Evolutionary conservation across 2,797 vertebrate genomes (phyloP).

Genomic region (Eleutherodactylus coqui): DNA sequence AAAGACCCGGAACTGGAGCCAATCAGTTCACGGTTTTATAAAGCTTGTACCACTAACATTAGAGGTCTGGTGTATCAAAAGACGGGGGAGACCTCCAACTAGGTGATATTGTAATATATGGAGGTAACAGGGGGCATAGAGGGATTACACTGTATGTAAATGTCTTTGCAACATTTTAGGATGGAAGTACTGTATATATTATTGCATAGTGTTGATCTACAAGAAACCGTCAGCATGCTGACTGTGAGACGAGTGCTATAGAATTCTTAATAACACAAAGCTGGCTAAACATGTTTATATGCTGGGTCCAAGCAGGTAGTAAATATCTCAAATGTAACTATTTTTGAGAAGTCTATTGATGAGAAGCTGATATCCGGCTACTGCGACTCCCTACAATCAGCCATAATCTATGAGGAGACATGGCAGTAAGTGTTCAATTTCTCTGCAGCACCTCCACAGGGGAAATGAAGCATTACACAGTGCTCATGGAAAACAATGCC

Average conservation of each 20-base stretch:
- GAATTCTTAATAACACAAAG: background rate
- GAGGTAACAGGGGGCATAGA: too few species aligned
- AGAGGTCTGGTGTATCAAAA: background rate
- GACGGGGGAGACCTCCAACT: background rate
- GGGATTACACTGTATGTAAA: background rate
- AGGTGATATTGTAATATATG: background rate
- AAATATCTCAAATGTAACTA: background rate
- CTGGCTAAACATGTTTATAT: background rate
- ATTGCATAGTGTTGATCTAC: background rate
- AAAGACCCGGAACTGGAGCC: background rate
- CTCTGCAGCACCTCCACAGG: background rate
- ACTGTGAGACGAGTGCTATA: background rate
- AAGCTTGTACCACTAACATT: constrained; percentile 33
- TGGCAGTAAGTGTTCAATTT: background rate
- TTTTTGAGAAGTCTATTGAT: background rate
- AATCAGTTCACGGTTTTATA: background rate
- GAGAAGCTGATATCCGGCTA: background rate
- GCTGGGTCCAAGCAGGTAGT: background rate
- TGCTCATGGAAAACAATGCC: background rate
- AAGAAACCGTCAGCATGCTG: background rate
- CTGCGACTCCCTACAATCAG: background rate
- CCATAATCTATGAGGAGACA: background rate
- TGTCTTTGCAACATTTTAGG: background rate
- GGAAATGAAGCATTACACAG: background rate
- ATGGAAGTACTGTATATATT: constrained; percentile 17